Evolutionary conservation across 2,113 vertebrate genomes (phyloP), one percentile per base, ranked within the genome.

Genomic region (Rattus rattus): DNA sequence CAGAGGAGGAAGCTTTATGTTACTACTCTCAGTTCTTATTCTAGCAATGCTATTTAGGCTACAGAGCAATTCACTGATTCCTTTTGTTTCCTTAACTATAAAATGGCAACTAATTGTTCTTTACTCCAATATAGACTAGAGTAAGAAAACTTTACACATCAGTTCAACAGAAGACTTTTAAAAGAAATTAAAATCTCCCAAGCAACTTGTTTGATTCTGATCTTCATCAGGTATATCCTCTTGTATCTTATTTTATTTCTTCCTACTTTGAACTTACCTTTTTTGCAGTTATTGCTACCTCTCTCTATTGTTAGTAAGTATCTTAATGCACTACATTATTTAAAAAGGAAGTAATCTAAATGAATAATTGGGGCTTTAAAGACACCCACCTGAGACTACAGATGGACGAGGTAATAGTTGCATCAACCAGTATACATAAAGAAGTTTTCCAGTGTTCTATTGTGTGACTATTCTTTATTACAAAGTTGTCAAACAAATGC

Each of bases 171-270:
- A 97, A 30, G 65, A 96, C 39, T 92, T 72, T 76, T 88, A 81
- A 90, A 75, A 92, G 33, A 94, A 87, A 13, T 76, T 95, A 95
- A 92, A 94, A 61, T 70, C 19, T 91, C 88, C 81, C 59, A 72
- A 94, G 92, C 11, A 69, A 79, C 67, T 90, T 93, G 52, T 93
- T 96, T 96, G 33, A 95, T 72, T 91, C 84, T 89, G 30, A 80
- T 83, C 43, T 88, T 77, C 86, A 79, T 65, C 22, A 83, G 30
- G 59, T 79, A 17, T 88, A 0, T 95, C 79, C 63, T 86, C 83
- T 43, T 81, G 3, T 43, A 28, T 79, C 75, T 65, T 97, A 69
- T 94, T 96, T 92, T 30, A 22, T 70, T 89, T 81, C 20, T 8
- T 24, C 43, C 81, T 85, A 16, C 36, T 80, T 70, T 91, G 43